These are phyloP conservation scores for Dufourea novaeangliae DNA, from an alignment of 1,140 invertebrate species.

Conservation along the genomic window DNA sequence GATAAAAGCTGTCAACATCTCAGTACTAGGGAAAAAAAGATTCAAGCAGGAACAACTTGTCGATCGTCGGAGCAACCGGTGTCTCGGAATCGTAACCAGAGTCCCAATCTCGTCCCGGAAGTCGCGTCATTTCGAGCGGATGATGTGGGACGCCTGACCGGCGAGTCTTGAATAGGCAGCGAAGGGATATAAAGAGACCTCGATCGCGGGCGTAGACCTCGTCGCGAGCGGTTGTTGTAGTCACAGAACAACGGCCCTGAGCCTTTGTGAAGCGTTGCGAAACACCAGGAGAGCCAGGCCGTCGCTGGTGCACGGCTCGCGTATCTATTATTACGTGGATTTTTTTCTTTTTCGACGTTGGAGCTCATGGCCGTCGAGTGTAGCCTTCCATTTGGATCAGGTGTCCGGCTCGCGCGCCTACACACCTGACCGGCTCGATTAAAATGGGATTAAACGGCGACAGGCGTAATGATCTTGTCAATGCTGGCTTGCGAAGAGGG, in stretches of 20 bases:
- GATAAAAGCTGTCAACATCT: neutral
- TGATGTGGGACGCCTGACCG: conserved; percentile 35
- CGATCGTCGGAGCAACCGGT: neutral
- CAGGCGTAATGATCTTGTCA: neutral
- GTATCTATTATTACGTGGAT: conserved; percentile 62
- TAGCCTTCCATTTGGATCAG: conserved; percentile 61
- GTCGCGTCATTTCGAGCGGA: conserved; percentile 16
- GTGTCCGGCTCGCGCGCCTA: conserved; percentile 46
- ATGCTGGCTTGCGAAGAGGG: neutral
- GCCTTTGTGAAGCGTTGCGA: conserved; percentile 62
- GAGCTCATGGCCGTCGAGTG: conserved; percentile 49
- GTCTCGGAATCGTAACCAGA: conserved; percentile 2
- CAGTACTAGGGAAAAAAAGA: neutral
- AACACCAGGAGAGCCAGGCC: conserved; percentile 34
- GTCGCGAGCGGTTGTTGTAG: conserved; percentile 51
- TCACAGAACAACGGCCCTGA: conserved; percentile 64
- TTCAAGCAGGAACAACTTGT: neutral
- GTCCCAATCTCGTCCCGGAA: conserved; percentile 23
- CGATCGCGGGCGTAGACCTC: conserved; percentile 75
- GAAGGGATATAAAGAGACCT: conserved; percentile 57
- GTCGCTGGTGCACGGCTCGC: conserved; percentile 45
- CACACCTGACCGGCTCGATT: conserved; percentile 33
- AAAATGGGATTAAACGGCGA: conserved; percentile 52
- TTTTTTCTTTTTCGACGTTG: conserved; percentile 21
- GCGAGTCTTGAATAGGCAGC: conserved; percentile 35